phyloP scores from a whole-genome alignment of 2,888 invertebrate genomes.

The Torymus aiolomorphi region DNA sequence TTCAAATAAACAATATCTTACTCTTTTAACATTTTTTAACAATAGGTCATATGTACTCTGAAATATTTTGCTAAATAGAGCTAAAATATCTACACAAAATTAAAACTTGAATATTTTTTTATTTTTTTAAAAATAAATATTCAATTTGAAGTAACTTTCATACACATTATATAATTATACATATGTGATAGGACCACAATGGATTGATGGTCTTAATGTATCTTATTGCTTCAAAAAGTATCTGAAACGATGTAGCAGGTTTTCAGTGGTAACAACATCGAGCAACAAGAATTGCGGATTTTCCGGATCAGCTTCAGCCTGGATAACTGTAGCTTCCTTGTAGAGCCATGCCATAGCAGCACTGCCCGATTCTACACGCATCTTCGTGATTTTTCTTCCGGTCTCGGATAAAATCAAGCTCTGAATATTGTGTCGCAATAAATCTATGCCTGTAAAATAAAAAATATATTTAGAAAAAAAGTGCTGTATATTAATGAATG shows the following conservation, averaged over 20 bases:
- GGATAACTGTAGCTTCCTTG: conserved; percentile 80
- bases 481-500: too few species aligned
- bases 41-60: too few species aligned
- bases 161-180: not conserved
- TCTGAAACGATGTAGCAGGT: conserved; percentile 79
- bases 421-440: conserved; percentile 76
- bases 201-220: not conserved
- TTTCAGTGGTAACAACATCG: conserved; percentile 79
- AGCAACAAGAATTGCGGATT: conserved; percentile 78
- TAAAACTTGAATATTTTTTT: not conserved
- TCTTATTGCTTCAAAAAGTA: conserved; percentile 65
- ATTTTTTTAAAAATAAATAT: conserved; percentile 9
- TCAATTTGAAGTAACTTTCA: conserved; percentile 8
- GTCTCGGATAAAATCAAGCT: conserved; percentile 77
- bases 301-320: conserved; percentile 76
- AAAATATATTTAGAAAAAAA: not conserved
- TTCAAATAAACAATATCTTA: too few species aligned
- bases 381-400: conserved; percentile 76
- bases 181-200: not conserved
- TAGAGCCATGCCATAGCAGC: conserved; percentile 81
- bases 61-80: too few species aligned
- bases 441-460: conserved; percentile 74
- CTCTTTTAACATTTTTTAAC: too few species aligned
- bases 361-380: conserved; percentile 80
- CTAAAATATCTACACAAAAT: too few species aligned